Evolutionary conservation across 2,113 vertebrate genomes (phyloP).

Genomic region (Alaudala cheleensis): DNA sequence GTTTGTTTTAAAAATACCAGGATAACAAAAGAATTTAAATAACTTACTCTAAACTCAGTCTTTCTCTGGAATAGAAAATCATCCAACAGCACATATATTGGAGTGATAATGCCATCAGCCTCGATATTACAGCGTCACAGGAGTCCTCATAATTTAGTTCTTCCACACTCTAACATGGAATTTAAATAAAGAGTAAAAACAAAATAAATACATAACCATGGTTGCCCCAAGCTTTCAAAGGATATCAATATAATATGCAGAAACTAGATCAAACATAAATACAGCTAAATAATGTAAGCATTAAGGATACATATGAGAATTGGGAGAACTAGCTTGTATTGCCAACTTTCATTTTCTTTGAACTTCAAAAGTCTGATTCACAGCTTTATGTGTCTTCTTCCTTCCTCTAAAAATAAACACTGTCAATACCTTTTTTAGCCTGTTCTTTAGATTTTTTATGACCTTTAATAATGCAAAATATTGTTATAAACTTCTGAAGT

Average conservation of each 20-base stretch:
- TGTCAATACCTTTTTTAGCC: not conserved
- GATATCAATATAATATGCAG: not conserved
- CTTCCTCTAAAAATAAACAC: not conserved
- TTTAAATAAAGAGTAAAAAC: not conserved
- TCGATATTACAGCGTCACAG: slow-evolving; percentile 80
- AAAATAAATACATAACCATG: not conserved
- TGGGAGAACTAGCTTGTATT: not conserved
- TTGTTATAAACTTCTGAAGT: not conserved
- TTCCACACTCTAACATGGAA: slow-evolving; percentile 76
- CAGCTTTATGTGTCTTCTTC: not conserved
- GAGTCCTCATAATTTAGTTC: slow-evolving; percentile 79
- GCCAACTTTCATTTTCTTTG: not conserved
- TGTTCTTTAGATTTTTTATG: not conserved
- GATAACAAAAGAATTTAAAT: not conserved
- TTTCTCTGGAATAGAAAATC: slow-evolving; percentile 79
- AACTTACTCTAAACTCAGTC: slow-evolving; percentile 75
- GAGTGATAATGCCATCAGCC: slow-evolving; percentile 85
- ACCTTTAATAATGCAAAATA: not conserved
- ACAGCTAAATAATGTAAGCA: not conserved
- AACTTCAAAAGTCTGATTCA: not conserved
- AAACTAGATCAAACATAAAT: not conserved
- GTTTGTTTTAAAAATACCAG: not conserved
- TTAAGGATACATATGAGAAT: not conserved
- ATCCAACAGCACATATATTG: slow-evolving; percentile 92
- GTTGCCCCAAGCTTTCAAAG: not conserved